Conservation (phyloP, 2,113 vertebrate species). For the Lampris megalopsis region DNA sequence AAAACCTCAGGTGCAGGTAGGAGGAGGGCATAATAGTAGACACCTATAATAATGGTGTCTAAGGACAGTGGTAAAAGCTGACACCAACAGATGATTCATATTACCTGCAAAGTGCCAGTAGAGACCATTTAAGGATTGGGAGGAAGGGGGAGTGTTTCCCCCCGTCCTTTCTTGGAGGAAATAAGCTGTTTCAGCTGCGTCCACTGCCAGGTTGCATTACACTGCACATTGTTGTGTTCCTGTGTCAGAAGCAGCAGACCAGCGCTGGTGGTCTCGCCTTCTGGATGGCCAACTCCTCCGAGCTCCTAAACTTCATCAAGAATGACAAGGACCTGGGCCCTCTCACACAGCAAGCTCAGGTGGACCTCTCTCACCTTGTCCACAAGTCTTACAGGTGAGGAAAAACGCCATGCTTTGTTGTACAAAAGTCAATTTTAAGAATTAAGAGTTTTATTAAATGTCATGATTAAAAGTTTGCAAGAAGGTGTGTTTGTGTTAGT, state of each 20-base stretch:
- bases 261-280: constrained; percentile 91
- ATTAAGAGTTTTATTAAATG: not conserved
- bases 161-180: too few relatives aligned
- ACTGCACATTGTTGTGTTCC: not conserved
- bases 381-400: constrained; percentile 92
- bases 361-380: constrained; percentile 89
- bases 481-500: not conserved
- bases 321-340: constrained; percentile 88
- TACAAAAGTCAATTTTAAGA: not conserved
- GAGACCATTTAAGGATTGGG: too few relatives aligned
- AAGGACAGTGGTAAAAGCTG: too few relatives aligned
- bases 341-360: constrained; percentile 89
- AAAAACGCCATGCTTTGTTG: not conserved
- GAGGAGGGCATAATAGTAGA: too few relatives aligned
- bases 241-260: constrained; percentile 89
- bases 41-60: too few relatives aligned
- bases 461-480: not conserved
- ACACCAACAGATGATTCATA: too few relatives aligned
- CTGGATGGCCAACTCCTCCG: constrained; percentile 96
- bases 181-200: not conserved
- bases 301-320: constrained; percentile 93
- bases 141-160: too few relatives aligned
- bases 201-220: not conserved
- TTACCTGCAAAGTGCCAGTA: too few relatives aligned
- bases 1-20: too few relatives aligned